Evolutionary conservation across 2,113 vertebrate species (phyloP).

Genomic region (Naja naja): DNA sequence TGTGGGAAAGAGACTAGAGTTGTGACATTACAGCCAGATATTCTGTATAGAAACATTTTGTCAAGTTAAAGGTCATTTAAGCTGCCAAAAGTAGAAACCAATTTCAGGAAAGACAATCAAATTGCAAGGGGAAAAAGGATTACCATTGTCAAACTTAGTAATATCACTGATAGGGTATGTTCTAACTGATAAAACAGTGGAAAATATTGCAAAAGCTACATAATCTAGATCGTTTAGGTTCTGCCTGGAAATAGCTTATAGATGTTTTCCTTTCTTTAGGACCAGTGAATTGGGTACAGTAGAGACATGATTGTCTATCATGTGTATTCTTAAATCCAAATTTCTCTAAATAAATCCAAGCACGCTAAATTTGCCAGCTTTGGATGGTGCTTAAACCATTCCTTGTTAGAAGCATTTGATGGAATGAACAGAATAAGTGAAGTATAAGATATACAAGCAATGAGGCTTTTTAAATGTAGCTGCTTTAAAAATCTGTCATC

Average conservation of each 20-base stretch:
- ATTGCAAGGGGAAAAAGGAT: not conserved
- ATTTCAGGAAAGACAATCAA: not conserved
- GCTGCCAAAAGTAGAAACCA: not conserved
- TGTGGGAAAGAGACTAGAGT: not conserved
- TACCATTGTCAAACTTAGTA: not conserved
- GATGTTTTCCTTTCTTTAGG: not conserved
- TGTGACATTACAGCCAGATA: not conserved
- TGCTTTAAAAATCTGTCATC: not conserved
- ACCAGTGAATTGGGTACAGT: not conserved
- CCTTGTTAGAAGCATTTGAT: not conserved
- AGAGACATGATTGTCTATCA: not conserved
- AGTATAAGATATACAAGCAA: not conserved
- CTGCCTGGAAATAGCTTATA: not conserved
- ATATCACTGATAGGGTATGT: not conserved
- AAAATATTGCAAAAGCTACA: not conserved
- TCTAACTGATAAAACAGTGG: not conserved
- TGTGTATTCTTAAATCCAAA: not conserved
- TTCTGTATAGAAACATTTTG: not conserved
- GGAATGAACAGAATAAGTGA: not conserved
- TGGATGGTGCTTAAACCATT: not conserved
- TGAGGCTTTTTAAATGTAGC: not conserved
- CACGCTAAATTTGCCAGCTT: not conserved
- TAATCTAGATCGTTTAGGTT: not conserved
- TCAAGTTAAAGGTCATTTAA: not conserved
- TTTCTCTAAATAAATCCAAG: not conserved